Percentiles rank a stretch among this genome's conserved stretches.
phyloP scores from a whole-genome alignment of 92 coral and sea anemone species.

The Heliopora coerulea region DNA sequence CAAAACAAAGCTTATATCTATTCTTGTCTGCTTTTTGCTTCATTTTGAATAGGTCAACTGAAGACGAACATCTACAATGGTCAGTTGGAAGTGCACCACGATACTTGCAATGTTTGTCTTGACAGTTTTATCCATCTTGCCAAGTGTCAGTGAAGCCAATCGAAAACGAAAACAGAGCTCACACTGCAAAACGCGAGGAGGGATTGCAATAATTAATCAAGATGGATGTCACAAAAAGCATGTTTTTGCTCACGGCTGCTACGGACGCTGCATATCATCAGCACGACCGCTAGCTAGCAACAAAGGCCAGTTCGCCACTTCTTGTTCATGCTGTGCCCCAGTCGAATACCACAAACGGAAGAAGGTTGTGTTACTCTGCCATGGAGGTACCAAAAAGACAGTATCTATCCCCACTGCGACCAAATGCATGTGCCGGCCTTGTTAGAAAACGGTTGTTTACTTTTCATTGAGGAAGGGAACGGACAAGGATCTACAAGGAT shows the following conservation, averaged over 20 bases:
- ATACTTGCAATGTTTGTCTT: slow-evolving; percentile 9
- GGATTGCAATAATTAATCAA: slow-evolving; percentile 6
- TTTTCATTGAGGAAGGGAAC: not conserved
- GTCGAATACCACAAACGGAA: slow-evolving; percentile 42
- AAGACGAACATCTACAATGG: slow-evolving; percentile 11
- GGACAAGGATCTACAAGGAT: slow-evolving; percentile 1
- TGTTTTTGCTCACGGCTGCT: slow-evolving; percentile 63
- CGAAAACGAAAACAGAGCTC: not conserved
- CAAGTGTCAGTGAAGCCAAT: not conserved
- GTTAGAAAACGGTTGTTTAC: slow-evolving; percentile 42
- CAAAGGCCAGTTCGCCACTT: slow-evolving; percentile 69
- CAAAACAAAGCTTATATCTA: not conserved
- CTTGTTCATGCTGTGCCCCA: slow-evolving; percentile 96
- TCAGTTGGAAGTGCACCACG: slow-evolving; percentile 19
- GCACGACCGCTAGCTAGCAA: slow-evolving; percentile 64
- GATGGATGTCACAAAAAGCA: not conserved
- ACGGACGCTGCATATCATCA: slow-evolving; percentile 87
- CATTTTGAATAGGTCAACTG: slow-evolving; percentile 22
- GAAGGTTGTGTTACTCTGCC: slow-evolving; percentile 36
- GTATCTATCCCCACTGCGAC: slow-evolving; percentile 60
- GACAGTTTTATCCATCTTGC: not conserved
- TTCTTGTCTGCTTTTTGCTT: not conserved
- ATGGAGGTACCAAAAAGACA: slow-evolving; percentile 25
- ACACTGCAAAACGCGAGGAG: slow-evolving; percentile 11
- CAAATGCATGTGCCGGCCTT: slow-evolving; percentile 91